phyloP scores from a whole-genome alignment of 2,888 invertebrate genomes.

The Chymomyza amoena region DNA sequence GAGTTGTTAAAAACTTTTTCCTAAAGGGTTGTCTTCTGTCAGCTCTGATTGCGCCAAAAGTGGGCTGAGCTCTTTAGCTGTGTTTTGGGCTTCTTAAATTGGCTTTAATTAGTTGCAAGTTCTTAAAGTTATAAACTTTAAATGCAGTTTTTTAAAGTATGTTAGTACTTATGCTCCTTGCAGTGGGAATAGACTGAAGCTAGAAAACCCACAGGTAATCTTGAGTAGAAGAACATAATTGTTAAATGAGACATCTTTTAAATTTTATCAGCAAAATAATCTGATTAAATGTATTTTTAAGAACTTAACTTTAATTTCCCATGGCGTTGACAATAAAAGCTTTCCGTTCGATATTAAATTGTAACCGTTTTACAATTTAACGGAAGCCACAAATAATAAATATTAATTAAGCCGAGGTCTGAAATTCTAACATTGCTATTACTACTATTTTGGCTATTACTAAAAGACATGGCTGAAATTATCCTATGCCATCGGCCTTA shows the following conservation, averaged over 20 bases:
- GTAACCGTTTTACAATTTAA: too few species aligned
- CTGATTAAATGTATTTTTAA: too few species aligned
- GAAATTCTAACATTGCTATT: too few species aligned
- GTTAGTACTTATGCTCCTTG: neutral
- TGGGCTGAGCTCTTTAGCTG: neutral
- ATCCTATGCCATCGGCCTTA: too few species aligned
- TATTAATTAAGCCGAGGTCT: too few species aligned
- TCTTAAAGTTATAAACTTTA: neutral
- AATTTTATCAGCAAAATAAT: too few species aligned
- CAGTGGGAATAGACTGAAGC: neutral
- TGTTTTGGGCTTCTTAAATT: neutral
- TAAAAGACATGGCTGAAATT: too few species aligned
- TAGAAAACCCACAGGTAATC: neutral
- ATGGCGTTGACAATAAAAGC: too few species aligned
- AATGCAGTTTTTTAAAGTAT: neutral
- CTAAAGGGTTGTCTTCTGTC: neutral
- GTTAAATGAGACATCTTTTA: neutral
- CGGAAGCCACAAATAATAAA: too few species aligned
- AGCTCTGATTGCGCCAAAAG: neutral
- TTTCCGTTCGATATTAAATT: too few species aligned
- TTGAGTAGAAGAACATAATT: neutral
- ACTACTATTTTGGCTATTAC: too few species aligned
- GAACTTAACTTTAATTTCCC: too few species aligned
- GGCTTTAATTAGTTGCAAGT: neutral
- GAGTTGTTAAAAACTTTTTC: slow-evolving; percentile 4